phyloP scores from a whole-genome alignment of 2,888 invertebrate species.

The Ormia ochracea region DNA sequence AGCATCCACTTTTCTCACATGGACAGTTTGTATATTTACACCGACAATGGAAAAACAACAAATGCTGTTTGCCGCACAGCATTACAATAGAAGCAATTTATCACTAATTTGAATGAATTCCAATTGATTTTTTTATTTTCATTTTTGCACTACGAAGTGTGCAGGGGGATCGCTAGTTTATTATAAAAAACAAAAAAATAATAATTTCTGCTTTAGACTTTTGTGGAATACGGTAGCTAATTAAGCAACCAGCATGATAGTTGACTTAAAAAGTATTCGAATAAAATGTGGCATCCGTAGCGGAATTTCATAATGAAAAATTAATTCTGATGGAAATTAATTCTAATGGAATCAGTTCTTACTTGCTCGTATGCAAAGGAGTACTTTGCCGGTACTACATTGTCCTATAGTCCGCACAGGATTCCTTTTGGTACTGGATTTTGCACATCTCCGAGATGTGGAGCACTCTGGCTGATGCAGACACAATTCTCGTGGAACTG shows the following conservation, averaged over 20 bases:
- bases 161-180: no score
- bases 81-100: no score
- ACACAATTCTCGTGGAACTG: no score
- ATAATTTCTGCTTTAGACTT: background rate
- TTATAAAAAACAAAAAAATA: slow-evolving; percentile 9
- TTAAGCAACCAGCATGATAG: slow-evolving; percentile 4
- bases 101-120: no score
- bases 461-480: background rate
- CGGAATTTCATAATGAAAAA: slow-evolving; percentile 16
- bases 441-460: slow-evolving; percentile 3
- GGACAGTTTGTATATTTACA: no score
- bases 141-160: no score
- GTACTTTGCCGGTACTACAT: slow-evolving; percentile 4
- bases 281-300: slow-evolving; percentile 2
- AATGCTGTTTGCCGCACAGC: no score
- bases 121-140: no score
- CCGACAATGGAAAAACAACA: no score
- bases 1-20: no score
- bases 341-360: background rate
- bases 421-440: background rate
- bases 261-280: slow-evolving; percentile 15
- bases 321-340: background rate
- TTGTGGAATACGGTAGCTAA: slow-evolving; percentile 13
- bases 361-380: background rate
- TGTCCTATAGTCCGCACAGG: slow-evolving; percentile 5